Evolutionary conservation across 2,797 vertebrate species (phyloP).

Genomic region (Xenops minutus): DNA sequence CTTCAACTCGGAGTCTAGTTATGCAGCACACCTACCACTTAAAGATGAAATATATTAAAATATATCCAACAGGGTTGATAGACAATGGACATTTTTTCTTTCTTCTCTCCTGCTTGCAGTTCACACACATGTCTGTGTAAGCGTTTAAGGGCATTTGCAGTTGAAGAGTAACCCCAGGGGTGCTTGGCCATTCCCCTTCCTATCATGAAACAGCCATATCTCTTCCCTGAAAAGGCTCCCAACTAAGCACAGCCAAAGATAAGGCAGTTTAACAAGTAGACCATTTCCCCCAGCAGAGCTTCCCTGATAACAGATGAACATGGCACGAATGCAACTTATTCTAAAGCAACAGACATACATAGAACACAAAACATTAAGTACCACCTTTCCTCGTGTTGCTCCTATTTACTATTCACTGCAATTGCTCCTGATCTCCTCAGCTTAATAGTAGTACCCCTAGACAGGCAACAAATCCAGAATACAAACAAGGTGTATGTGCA

Average conservation of each 20-base stretch:
- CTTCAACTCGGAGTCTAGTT: background rate
- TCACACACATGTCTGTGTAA: background rate
- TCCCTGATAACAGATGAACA: background rate
- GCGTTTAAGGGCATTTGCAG: background rate
- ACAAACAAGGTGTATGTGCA: rapidly evolving
- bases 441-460: background rate
- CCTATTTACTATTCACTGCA: background rate
- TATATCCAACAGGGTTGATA: background rate
- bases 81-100: background rate
- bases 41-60: background rate
- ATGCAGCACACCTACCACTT: background rate
- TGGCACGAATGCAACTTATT: rapidly evolving
- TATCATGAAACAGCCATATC: rapidly evolving
- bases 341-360: background rate
- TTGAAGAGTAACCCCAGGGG: background rate
- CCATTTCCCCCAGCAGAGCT: background rate
- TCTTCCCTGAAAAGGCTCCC: background rate
- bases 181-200: background rate
- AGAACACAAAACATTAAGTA: background rate
- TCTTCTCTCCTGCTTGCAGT: background rate
- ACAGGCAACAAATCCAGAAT: background rate
- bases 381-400: background rate
- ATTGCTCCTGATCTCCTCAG: background rate
- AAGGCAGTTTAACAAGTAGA: background rate
- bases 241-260: background rate